Conservation (phyloP, 2,888 invertebrate species). For the Villa cingulata region DNA sequence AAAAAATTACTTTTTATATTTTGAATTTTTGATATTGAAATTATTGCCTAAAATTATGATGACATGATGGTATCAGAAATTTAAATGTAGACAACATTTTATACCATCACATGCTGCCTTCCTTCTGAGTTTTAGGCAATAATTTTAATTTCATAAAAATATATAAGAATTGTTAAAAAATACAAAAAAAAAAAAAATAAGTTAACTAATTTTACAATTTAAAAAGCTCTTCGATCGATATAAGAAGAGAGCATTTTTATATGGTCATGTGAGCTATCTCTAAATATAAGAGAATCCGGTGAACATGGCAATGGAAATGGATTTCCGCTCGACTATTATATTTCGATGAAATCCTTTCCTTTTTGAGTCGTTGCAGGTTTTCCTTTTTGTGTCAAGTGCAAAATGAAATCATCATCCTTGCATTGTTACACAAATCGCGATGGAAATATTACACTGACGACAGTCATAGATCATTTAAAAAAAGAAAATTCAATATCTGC, state of each 20-base stretch:
- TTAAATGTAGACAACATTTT: conserved; percentile 20
- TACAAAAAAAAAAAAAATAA: too few relatives aligned
- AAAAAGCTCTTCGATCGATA: conserved; percentile 55
- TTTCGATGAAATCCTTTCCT: conserved; percentile 46
- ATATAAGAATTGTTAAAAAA: conserved; percentile 12
- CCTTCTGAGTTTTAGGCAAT: conserved; percentile 23
- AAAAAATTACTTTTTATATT: neutral
- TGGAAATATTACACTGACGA: too few relatives aligned
- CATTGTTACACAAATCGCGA: too few relatives aligned
- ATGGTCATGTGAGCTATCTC: conserved; percentile 33
- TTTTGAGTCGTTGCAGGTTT: too few relatives aligned
- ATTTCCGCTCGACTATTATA: conserved; percentile 48
- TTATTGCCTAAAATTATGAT: conserved; percentile 22
- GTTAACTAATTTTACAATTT: conserved; percentile 10
- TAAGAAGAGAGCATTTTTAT: conserved; percentile 52
- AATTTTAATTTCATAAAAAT: conserved; percentile 6
- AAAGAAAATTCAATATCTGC: too few relatives aligned
- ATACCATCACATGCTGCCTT: conserved; percentile 35
- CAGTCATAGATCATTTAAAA: too few relatives aligned
- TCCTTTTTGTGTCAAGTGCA: too few relatives aligned
- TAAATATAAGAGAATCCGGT: conserved; percentile 20
- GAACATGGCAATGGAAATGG: conserved; percentile 32
- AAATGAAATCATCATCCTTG: too few relatives aligned
- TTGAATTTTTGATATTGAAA: neutral
- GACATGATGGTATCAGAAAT: conserved; percentile 33